Conservation (phyloP, 2,113 vertebrate genomes). For the Felis chaus region DNA sequence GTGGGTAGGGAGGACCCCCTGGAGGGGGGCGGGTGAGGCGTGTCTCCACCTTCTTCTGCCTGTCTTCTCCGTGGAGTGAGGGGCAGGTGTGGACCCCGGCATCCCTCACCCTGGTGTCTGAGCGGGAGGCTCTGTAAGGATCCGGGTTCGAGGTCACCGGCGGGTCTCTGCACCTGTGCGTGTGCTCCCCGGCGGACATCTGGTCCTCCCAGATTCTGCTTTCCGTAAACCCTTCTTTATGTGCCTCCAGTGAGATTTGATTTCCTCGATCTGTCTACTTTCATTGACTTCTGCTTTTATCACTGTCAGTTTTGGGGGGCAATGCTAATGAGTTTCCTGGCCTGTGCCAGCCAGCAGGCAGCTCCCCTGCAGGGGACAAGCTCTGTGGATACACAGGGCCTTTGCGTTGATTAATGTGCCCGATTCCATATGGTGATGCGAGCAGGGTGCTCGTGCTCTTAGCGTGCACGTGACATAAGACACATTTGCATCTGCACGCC, state of each 20-base stretch:
- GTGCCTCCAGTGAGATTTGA: neutral
- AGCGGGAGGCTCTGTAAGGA: fast-evolving
- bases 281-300: neutral
- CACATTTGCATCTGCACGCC: neutral
- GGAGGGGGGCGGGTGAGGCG: no score
- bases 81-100: no score
- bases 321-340: neutral
- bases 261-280: neutral
- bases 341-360: neutral
- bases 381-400: neutral
- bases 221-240: neutral
- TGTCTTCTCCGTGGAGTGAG: neutral
- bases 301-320: neutral
- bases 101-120: neutral
- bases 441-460: neutral
- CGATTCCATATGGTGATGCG: neutral
- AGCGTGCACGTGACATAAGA: no score
- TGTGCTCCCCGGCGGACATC: fast-evolving
- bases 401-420: neutral
- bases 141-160: neutral
- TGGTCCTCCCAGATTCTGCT: neutral
- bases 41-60: neutral
- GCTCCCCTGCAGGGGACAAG: neutral
- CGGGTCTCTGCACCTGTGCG: fast-evolving
- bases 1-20: neutral